These are phyloP conservation scores for Gastrophysa polygoni DNA, from an alignment of 2,888 invertebrate species.

Conservation along the genomic window DNA sequence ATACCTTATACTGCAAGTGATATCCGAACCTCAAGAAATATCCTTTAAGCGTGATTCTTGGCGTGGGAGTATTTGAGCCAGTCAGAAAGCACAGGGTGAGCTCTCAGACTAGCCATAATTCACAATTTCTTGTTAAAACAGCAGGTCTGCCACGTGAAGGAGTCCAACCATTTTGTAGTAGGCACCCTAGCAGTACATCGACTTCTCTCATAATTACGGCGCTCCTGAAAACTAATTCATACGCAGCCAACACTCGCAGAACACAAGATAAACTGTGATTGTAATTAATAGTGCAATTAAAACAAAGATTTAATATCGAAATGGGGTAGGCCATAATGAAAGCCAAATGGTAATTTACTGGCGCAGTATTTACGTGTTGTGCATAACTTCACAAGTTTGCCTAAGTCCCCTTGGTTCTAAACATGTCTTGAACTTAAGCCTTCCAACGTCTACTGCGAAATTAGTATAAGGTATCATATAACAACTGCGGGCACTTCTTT, in stretches of 20 bases:
- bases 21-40: too few species aligned
- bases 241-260: constrained; percentile 40
- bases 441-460: constrained; percentile 53
- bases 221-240: constrained; percentile 55
- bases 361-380: constrained; percentile 58
- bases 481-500: constrained; percentile 33
- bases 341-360: constrained; percentile 56
- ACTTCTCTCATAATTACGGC: constrained; percentile 53
- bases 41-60: too few species aligned
- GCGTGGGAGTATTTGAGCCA: constrained; percentile 53
- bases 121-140: constrained; percentile 50
- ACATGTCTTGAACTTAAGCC: constrained; percentile 58
- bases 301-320: constrained; percentile 57
- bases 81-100: constrained; percentile 31
- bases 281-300: constrained; percentile 58
- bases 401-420: constrained; percentile 57
- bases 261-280: constrained; percentile 52
- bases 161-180: constrained; percentile 49
- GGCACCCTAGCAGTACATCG: constrained; percentile 48
- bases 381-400: constrained; percentile 60
- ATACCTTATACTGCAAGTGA: too few species aligned
- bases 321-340: constrained; percentile 54
- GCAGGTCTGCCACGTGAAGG: constrained; percentile 48
- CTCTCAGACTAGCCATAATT: constrained; percentile 48
- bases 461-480: constrained; percentile 47